Conservation (phyloP, 1,140 invertebrate species). For the Phocides pigmalion region DNA sequence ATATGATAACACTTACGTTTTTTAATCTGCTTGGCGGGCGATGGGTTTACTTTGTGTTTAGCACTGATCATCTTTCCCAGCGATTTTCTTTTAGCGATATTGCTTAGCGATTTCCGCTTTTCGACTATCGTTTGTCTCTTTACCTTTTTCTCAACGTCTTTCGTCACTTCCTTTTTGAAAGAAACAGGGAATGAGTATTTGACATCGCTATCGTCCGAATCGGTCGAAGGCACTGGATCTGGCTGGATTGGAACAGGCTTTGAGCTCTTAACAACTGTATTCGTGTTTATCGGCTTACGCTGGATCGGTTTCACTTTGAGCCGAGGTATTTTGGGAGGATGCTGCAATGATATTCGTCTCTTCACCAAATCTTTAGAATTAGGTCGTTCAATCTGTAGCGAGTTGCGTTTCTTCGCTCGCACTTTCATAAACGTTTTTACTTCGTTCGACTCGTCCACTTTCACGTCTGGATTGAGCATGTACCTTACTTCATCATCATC, state of each 20-base stretch:
- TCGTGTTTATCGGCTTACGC: constrained; percentile 34
- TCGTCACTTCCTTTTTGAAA: constrained; percentile 31
- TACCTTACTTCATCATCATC: constrained; percentile 77
- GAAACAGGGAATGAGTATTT: constrained; percentile 76
- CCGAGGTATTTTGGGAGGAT: constrained; percentile 67
- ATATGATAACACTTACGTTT: constrained; percentile 59
- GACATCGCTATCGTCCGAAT: constrained; percentile 74
- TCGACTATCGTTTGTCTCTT: constrained; percentile 53
- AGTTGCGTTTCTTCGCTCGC: constrained; percentile 67
- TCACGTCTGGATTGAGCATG: constrained; percentile 73
- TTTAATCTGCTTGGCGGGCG: constrained; percentile 54
- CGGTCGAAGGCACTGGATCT: constrained; percentile 51
- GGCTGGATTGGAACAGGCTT: constrained; percentile 38
- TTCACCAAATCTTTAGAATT: constrained; percentile 71
- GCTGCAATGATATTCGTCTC: constrained; percentile 67
- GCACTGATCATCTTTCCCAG: constrained; percentile 48
- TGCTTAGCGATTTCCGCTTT: constrained; percentile 65
- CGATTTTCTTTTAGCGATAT: constrained; percentile 68
- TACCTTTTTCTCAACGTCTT: constrained; percentile 43
- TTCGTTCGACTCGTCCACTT: constrained; percentile 50
- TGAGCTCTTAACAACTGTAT: constrained; percentile 38
- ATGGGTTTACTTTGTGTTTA: constrained; percentile 45
- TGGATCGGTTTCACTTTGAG: constrained; percentile 59
- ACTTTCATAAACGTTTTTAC: constrained; percentile 72
- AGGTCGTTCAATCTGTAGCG: constrained; percentile 67